Base-by-base conservation (phyloP, 2,888 invertebrate species). In the Eupsilia transversa region DNA sequence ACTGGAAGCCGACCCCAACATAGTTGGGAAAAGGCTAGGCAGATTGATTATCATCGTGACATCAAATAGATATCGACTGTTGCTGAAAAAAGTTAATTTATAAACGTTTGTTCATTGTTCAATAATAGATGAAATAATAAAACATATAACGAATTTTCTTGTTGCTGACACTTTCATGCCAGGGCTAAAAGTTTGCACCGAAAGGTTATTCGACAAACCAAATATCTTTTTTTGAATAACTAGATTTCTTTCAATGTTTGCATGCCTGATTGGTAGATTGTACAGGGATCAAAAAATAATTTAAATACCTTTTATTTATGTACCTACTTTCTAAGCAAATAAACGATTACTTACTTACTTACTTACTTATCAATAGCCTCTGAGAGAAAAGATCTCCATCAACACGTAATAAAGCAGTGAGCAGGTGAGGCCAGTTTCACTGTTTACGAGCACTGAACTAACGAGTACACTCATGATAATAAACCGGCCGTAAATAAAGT, bases 401-500 rank as follows among this genome's bases (percentile, higher is more conserved):
- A 64, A 88, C 70, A 86, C 87, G 90, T 88, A 91, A 86, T 88
- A 75, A n/a, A 63, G 63, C 65, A 70, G 79, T 59, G 77, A 84
- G 90, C 92, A 92, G 92, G 92, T 91, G 92, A 89, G 82, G 78
- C 82, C 72, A 77, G 84, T 84, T 84, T 69, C 77, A 74, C 82
- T 87, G 91, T 94, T 93, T 93, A 93, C 92, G 93, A 93, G 83
- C 86, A 79, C 73, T 84, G 85, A 81, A 87, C 91, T 93, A 93
- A 94, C 93, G 93, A 94, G 92, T 87, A 86, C 91, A 87, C 91
- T 92, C 93, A 89, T 90, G 91, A 91, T 91, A 91, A 91, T 94
- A 93, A 94, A 93, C 88, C 76, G 73, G 81, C 77, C 86, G 90
- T 93, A 92, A 92, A 92, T 93, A 92, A 91, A 91, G 89, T 88